Conservation (phyloP, 2,797 vertebrate genomes). For the Pangasius macronema region DNA sequence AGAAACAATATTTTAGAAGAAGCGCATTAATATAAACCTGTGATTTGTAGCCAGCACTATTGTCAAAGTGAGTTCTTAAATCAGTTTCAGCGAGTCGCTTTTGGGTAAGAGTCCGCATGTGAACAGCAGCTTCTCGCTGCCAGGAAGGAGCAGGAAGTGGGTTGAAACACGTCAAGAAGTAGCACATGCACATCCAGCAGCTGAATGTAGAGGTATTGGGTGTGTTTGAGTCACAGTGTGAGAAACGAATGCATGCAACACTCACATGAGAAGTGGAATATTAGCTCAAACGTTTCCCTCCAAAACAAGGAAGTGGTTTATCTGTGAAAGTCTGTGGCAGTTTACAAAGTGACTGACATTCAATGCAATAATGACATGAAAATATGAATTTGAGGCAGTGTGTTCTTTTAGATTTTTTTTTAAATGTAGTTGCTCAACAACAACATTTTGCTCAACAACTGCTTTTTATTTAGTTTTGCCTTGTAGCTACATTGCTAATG, state of each 20-base stretch:
- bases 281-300: background rate
- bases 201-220: background rate
- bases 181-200: background rate
- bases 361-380: background rate
- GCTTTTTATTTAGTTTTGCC: background rate
- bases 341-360: background rate
- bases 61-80: background rate
- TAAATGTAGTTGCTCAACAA: background rate
- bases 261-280: no score
- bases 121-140: background rate
- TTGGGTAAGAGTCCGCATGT: background rate
- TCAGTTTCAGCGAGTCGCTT: background rate
- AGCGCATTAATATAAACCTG: background rate
- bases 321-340: background rate
- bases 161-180: constrained; percentile 8
- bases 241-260: background rate
- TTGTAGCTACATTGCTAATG: background rate
- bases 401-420: background rate
- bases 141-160: constrained; percentile 45
- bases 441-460: no score
- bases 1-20: background rate
- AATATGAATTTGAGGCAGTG: background rate
- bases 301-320: constrained; percentile 18
- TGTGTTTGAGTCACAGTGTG: background rate
- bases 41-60: background rate